Percentiles rank a stretch among this genome's conserved stretches.
These are phyloP conservation scores for Gymnopithys bicolor DNA, from an alignment of 2,797 vertebrate genomes.

Conservation along the genomic window DNA sequence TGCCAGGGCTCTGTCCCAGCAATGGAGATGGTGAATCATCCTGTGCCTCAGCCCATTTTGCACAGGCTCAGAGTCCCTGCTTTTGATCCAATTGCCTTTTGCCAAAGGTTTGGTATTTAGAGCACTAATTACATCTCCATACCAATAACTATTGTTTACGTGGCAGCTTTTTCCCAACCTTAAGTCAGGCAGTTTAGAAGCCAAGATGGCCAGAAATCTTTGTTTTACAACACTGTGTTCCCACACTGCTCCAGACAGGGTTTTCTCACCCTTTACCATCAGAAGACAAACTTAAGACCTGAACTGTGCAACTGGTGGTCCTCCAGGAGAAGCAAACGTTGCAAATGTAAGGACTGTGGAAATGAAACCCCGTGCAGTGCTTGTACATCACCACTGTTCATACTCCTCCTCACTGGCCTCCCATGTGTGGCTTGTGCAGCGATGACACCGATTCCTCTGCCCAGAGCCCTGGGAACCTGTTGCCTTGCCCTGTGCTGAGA, in stretches of 20 bases:
- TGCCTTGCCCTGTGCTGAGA: background rate
- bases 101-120: background rate
- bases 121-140: background rate
- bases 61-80: background rate
- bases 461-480: background rate
- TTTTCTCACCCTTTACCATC: background rate
- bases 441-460: background rate
- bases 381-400: fast-evolving
- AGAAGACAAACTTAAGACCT: background rate
- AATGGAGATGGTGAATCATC: background rate
- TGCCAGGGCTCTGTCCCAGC: background rate
- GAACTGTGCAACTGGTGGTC: background rate
- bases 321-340: background rate
- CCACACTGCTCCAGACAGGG: background rate
- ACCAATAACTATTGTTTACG: background rate
- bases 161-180: background rate
- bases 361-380: background rate
- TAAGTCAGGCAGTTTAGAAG: background rate
- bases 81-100: background rate
- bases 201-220: background rate
- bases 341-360: too few relatives aligned
- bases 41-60: background rate
- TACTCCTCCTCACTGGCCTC: background rate
- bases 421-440: background rate
- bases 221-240: background rate